Base-by-base conservation (phyloP, 2,797 vertebrate genomes). In the Chromis chromis region DNA sequence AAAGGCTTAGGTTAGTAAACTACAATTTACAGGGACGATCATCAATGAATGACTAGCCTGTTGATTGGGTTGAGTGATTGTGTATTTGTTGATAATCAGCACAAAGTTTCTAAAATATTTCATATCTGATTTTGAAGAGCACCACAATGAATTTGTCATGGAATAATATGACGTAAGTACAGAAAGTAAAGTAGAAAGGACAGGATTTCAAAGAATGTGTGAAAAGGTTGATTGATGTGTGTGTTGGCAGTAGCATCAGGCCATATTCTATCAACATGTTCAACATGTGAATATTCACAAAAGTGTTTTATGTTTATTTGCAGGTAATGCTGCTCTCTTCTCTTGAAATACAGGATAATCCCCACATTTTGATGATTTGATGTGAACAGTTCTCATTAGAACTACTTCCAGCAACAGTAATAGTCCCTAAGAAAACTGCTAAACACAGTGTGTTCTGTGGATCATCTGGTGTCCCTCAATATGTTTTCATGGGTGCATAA, bases 1-100 rank as follows among this genome's bases (percentile, higher is more conserved):
- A 95, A 88, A 94, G 81, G 66, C 14, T 55, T 1, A 4, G 7
- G 82, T 96, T 92, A 96, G 93, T 70, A 54, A 48, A 55, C 82
- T 63, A 84, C 44, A 72, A 2, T 78, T 81, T 69, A 55, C 0
- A n/a, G 59, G 78, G 36, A 72, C 84, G 33, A 59, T 55, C 19
- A 74, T 63, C 44, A 9, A 31, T 62, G 21, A 65, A 81, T 76
- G 55, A 73, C n/a, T 9, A 36, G 12, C 66, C 36, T 54, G 10
- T 13, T 39, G 84, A 92, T 89, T 86, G 40, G 82, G 62, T 89
- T 86, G 40, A 81, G 62, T 63, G 13, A 66, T 62, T 28, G 28
- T 52, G 9, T n/a, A 24, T 62, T 54, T 21, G 3, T 55, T 27
- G 53, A 1, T 3, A 24, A 61, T 73, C 13, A 74, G 58, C 3